A percentile compares a stretch with the other conserved stretches of the same genome.
Conservation (phyloP, 2,797 vertebrate species). For the Gobionotothen gibberifrons region DNA sequence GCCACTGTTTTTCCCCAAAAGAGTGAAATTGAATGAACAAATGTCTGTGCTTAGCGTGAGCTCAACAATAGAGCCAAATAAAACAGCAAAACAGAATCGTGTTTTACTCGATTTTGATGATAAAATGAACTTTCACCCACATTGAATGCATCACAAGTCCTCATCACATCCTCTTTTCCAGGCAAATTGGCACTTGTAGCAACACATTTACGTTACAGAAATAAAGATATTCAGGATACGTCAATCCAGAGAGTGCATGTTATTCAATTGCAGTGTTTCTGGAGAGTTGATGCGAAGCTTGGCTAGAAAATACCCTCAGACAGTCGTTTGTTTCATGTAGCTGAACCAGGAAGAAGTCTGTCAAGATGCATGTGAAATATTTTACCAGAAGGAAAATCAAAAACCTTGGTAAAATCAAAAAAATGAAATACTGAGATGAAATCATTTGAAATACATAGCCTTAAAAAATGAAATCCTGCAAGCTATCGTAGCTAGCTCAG, state of each 20-base stretch:
- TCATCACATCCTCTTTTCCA: background rate
- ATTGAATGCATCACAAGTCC: background rate
- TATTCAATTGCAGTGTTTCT: background rate
- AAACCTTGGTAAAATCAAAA: background rate
- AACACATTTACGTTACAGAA: background rate
- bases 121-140: background rate
- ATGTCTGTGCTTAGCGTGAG: slow-evolving; percentile 3
- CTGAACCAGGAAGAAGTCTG: background rate
- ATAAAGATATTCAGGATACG: too few relatives aligned
- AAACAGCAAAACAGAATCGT: background rate
- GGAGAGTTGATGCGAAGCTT: background rate
- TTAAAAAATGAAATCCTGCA: slow-evolving; percentile 27
- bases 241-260: background rate
- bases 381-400: background rate
- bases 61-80: background rate
- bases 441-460: slow-evolving; percentile 17
- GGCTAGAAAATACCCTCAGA: background rate
- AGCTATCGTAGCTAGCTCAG: background rate
- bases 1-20: too few relatives aligned
- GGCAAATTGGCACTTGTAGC: background rate
- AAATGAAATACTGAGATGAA: background rate
- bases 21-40: background rate
- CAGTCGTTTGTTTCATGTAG: background rate
- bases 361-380: background rate
- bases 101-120: background rate